Percentiles rank a stretch among this genome's conserved stretches.
Evolutionary conservation across 2,888 invertebrate species (phyloP).

Genomic region (Gisinianus flammeolus): DNA sequence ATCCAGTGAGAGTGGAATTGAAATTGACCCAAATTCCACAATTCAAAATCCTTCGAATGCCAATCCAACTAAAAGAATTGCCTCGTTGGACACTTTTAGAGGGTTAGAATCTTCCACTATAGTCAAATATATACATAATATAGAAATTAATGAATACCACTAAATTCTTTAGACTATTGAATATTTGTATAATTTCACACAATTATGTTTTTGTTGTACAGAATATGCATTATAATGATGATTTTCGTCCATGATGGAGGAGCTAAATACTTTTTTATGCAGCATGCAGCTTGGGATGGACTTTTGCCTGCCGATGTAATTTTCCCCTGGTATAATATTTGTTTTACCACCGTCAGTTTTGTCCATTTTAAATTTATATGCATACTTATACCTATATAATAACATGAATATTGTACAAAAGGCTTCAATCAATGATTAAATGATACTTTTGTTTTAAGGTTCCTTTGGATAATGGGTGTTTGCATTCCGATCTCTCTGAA

Average conservation of each 20-base stretch:
- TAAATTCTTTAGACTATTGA: too few species aligned
- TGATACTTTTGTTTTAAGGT: slow-evolving; percentile 64
- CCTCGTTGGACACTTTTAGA: slow-evolving; percentile 60
- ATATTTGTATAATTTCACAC: too few species aligned
- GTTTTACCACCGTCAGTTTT: too few species aligned
- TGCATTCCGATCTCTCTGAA: slow-evolving; percentile 86
- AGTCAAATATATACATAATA: neutral
- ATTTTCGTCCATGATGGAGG: slow-evolving; percentile 93
- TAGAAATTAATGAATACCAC: too few species aligned
- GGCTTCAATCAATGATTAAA: neutral
- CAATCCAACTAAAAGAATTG: slow-evolving; percentile 48
- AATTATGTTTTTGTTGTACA: too few species aligned
- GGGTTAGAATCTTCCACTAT: slow-evolving; percentile 58
- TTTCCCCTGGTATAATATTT: slow-evolving; percentile 76
- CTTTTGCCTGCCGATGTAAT: slow-evolving; percentile 87
- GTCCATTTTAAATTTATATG: too few species aligned
- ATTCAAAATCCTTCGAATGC: neutral
- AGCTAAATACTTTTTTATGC: slow-evolving; percentile 77
- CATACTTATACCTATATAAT: neutral
- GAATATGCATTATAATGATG: slow-evolving; percentile 84
- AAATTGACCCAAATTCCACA: neutral
- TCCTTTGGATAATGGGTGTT: slow-evolving; percentile 97
- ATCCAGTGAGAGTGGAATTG: neutral
- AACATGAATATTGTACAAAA: neutral
- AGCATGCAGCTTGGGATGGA: slow-evolving; percentile 94